Base-by-base conservation (phyloP, 2,888 invertebrate genomes). In the Macaria liturata region DNA sequence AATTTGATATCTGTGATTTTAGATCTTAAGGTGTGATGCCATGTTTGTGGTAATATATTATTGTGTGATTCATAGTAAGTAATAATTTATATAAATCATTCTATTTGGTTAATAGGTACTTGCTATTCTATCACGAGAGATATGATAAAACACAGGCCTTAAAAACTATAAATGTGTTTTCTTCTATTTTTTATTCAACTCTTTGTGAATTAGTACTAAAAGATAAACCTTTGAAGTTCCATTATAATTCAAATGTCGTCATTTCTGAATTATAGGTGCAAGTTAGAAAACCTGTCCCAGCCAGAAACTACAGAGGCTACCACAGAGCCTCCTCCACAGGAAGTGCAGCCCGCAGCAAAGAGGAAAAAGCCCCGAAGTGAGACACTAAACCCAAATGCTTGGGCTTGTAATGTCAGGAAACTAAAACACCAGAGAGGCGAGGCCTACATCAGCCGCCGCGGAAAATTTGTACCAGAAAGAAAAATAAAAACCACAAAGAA, bases 351-450 rank as follows among this genome's bases (percentile, higher is more conserved):
- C 34, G 5, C 34, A 7, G 46, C 59, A 4, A 66, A 66, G 37
- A 79, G 76, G 58, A 83, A 83, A 59, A 69, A 76, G 44, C 66
- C 75, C 0, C 76, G 89, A 3, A 84, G 75, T 53, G 71, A 75
- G 49, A 73, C 81, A 0, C 79, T 86, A 0, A 83, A 89, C 43
- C 91, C 91, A 0, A 84, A 64, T 34, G 73, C 76, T n/a, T 91
- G 91, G 91, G 89, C 88, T 0, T 87, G 88, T 57, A 90, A 91
- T 58, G 71, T 91, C 3, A 74, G 91, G 0, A 91, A 91, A 66
- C 39, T 77, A 2, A 89, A 90, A 66, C 91, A 91, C 62, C 90
- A 91, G 62, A 72, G 83, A 49, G 91, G 91, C 0, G 91, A 91
- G 63, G 89, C 91, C 0, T 91, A 91, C 58, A 75, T 91, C 34